These are phyloP conservation scores for Speoplatyrhinus poulsoni DNA, from an alignment of 2,113 vertebrate genomes.

Conservation along the genomic window DNA sequence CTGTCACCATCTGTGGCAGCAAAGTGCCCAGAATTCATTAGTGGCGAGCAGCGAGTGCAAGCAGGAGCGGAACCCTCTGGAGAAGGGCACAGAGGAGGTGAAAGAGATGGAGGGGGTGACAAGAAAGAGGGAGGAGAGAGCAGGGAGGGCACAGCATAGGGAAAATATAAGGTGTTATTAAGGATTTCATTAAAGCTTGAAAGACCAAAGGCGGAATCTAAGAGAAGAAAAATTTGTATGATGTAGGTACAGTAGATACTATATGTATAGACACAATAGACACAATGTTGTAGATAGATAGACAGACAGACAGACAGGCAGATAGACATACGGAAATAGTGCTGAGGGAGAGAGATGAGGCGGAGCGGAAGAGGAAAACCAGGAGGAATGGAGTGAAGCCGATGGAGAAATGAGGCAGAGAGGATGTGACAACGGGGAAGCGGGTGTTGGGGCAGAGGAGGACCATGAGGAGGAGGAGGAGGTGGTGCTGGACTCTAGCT, in stretches of 20 bases:
- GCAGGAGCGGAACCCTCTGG: constrained; percentile 33
- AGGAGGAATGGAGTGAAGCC: constrained; percentile 46
- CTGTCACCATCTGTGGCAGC: constrained; percentile 68
- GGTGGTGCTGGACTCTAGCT: constrained; percentile 17
- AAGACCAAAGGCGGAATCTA: neutral
- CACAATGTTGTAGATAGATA: neutral
- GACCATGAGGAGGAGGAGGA: constrained; percentile 29
- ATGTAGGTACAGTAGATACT: constrained; percentile 16
- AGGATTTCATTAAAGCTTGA: neutral
- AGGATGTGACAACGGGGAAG: constrained; percentile 32
- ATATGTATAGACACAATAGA: constrained; percentile 5
- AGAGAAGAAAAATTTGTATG: neutral
- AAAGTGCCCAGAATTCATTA: constrained; percentile 70
- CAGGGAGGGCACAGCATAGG: neutral
- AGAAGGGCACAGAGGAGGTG: constrained; percentile 2
- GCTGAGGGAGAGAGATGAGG: constrained; percentile 29
- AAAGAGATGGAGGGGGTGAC: neutral
- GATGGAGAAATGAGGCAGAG: constrained; percentile 52
- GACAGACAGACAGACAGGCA: neutral
- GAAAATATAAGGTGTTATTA: neutral
- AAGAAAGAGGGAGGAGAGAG: neutral
- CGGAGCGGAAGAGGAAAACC: constrained; percentile 32
- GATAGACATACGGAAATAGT: neutral
- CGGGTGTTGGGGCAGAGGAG: constrained; percentile 9
- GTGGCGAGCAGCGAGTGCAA: constrained; percentile 39